A percentile compares a stretch with the other conserved stretches of the same genome.
phyloP scores from a whole-genome alignment of 2,888 invertebrate species.

The Drosophila anomalipes region DNA sequence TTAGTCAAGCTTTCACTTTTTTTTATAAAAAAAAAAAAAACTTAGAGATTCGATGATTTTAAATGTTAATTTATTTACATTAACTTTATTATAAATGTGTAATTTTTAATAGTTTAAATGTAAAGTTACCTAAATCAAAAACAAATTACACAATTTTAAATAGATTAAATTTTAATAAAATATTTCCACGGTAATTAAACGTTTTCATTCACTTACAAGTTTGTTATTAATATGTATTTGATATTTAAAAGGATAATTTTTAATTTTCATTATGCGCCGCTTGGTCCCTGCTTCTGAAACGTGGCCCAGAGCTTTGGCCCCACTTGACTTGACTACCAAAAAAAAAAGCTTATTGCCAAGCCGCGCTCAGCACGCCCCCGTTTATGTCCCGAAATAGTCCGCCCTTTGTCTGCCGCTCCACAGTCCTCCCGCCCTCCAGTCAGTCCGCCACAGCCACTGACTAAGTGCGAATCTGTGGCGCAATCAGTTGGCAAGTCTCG shows the following conservation, averaged over 20 bases:
- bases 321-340: constrained; percentile 76
- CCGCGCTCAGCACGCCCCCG: constrained; percentile 77
- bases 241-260: constrained; percentile 9
- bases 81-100: not conserved
- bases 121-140: no score
- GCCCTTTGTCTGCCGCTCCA: constrained; percentile 37
- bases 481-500: constrained; percentile 77
- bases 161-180: not conserved
- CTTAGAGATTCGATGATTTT: fast-evolving
- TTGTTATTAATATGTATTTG: constrained; percentile 26
- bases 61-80: not conserved
- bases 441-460: constrained; percentile 59
- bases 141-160: not conserved
- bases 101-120: not conserved
- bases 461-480: constrained; percentile 83
- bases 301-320: constrained; percentile 50
- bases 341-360: constrained; percentile 73
- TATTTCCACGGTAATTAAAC: not conserved
- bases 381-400: constrained; percentile 70
- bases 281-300: constrained; percentile 46
- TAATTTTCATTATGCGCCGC: constrained; percentile 34
- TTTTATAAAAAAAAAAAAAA: not conserved
- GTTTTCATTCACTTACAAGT: not conserved
- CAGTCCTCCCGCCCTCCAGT: constrained; percentile 2
- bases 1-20: not conserved